These are phyloP conservation scores for Xestobium rufovillosum DNA, from an alignment of 2,888 invertebrate species.

Conservation along the genomic window DNA sequence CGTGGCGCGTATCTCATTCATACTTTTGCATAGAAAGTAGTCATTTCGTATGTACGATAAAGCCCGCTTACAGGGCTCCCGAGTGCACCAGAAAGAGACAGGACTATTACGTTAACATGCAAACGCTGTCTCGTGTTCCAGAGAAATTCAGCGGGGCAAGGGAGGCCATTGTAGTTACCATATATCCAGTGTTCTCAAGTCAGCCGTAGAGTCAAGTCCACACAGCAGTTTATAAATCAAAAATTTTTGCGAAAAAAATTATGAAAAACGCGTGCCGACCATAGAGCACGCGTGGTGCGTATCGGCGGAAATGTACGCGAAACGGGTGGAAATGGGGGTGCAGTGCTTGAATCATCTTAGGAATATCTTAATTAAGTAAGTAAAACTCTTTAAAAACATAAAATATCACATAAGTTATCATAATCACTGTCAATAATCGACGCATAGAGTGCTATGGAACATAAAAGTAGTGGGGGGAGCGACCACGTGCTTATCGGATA, in stretches of 20 bases:
- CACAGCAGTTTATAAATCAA: slow-evolving; percentile 5
- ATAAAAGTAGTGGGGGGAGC: slow-evolving; percentile 29
- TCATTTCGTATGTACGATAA: slow-evolving; percentile 46
- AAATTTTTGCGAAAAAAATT: background rate
- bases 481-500: slow-evolving; percentile 31
- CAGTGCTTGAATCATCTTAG: no score
- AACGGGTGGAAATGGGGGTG: no score
- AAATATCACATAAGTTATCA: no score
- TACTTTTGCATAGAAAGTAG: slow-evolving; percentile 55
- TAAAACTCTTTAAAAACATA: no score
- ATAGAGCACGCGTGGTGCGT: background rate
- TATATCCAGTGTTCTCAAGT: slow-evolving; percentile 47
- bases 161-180: slow-evolving; percentile 44
- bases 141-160: slow-evolving; percentile 43
- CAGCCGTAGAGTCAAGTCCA: slow-evolving; percentile 42
- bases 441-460: no score
- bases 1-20: slow-evolving; percentile 50
- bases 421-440: no score
- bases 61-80: slow-evolving; percentile 32
- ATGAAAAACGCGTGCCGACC: slow-evolving; percentile 2
- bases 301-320: background rate
- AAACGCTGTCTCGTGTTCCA: slow-evolving; percentile 45
- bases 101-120: slow-evolving; percentile 43
- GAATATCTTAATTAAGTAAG: no score
- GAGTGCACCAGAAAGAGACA: slow-evolving; percentile 35